Base-by-base conservation (phyloP, 2,888 invertebrate species). In the Calliphora vomitoria region DNA sequence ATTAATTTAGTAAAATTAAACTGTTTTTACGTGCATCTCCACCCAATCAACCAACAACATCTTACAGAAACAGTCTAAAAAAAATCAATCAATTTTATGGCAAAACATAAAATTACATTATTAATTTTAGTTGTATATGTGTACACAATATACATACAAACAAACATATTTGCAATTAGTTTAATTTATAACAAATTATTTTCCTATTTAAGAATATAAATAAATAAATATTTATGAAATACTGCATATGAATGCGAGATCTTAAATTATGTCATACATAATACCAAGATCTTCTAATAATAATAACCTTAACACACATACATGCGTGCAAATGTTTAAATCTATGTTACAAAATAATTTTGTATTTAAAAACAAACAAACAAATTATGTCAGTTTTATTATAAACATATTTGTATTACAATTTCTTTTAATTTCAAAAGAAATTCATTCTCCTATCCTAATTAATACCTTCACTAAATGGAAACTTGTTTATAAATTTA, bases 251-350 rank as follows among this genome's bases (percentile, higher is more conserved):
- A 60, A 69, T 53, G 58, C 31, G 20, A 78, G 83, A 68, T 78
- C 72, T 78, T 66, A 71, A 79, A 81, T 78, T 81, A 86, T 87
- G 74, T 84, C 76, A 83, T 80, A 76, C 76, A 87, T 83, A 83
- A 86, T 75, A 50, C 15, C n/a, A 58, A 50, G 82, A 86, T 75
- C 58, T 58, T 64, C 15, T 79, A n/a, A 47, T 20, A 55, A 58
- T 31, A 58, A 44, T 68, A 55, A 55, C 18, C n/a, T 50, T 50
- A 50, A 50, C n/a, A 64, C 11, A 44, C 13, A 71, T 25, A 25
- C 25, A 2, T 35, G 35, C 25, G 25, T 35, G 35, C 35, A 35
- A 6, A 35, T 58, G 2, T 74, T 75, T 82, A 75, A 74, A 50
- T 50, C 8, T 74, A 38, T 69, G 86, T 82, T 72, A 80, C 79